Evolutionary conservation across 2,113 vertebrate species (phyloP).

Genomic region (Pelecanoides urinatrix): DNA sequence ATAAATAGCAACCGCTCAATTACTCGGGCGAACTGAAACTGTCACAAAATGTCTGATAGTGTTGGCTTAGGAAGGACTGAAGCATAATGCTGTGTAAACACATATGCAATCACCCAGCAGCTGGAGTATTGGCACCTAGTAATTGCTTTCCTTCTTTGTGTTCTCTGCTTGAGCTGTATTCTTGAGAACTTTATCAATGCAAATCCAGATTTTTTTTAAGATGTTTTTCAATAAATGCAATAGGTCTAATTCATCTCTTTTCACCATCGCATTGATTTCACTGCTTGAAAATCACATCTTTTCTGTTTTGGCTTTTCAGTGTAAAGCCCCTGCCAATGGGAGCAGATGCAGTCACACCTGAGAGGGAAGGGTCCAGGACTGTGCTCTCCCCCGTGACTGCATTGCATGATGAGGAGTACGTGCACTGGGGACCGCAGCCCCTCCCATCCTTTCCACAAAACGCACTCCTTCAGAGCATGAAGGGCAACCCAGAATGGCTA

Average conservation of each 20-base stretch:
- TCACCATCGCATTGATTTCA: neutral
- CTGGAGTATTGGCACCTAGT: neutral
- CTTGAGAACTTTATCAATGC: neutral
- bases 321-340: neutral
- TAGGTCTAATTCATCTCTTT: neutral
- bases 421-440: neutral
- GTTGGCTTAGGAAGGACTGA: neutral
- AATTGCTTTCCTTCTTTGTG: neutral
- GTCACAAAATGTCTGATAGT: neutral
- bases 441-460: neutral
- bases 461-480: neutral
- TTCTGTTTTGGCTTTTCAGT: neutral
- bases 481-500: neutral
- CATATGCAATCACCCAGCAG: neutral
- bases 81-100: neutral
- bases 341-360: neutral
- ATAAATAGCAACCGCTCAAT: neutral
- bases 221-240: neutral
- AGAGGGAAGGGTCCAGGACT: neutral
- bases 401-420: accelerated
- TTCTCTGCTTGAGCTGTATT: neutral
- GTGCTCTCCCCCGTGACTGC: neutral
- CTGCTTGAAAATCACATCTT: neutral
- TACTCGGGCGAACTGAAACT: neutral
- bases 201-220: neutral